phyloP scores from a whole-genome alignment of 2,888 invertebrate genomes.

The Diplolepis rosae region DNA sequence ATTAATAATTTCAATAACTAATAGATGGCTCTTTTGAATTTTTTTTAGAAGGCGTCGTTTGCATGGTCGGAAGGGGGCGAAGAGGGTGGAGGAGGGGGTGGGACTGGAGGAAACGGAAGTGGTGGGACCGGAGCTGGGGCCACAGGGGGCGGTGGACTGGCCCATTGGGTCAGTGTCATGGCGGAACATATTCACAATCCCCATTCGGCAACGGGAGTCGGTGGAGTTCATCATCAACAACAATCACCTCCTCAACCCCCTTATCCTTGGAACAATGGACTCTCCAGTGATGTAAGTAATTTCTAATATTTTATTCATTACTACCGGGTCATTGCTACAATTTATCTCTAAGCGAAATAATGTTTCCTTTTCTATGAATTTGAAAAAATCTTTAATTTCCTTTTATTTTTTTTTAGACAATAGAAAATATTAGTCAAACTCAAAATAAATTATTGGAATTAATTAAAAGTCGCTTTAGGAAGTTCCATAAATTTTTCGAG shows the following conservation, averaged over 20 bases:
- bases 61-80: slow-evolving; percentile 76
- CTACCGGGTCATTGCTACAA: too few species aligned
- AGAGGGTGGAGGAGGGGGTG: slow-evolving; percentile 74
- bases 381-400: too few species aligned
- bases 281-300: slow-evolving; percentile 69
- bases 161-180: slow-evolving; percentile 98
- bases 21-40: slow-evolving; percentile 19
- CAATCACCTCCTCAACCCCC: slow-evolving; percentile 71
- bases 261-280: slow-evolving; percentile 71
- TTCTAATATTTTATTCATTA: too few species aligned
- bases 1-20: not conserved
- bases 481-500: too few species aligned
- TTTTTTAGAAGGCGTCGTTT: slow-evolving; percentile 75
- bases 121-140: slow-evolving; percentile 72
- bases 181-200: slow-evolving; percentile 95
- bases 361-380: too few species aligned
- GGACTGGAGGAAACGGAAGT: slow-evolving; percentile 73
- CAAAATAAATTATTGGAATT: too few species aligned
- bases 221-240: slow-evolving; percentile 77
- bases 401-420: too few species aligned
- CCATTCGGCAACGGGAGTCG: slow-evolving; percentile 76
- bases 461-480: too few species aligned
- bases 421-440: too few species aligned
- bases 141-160: slow-evolving; percentile 78
- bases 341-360: too few species aligned